Percentiles rank a stretch among this genome's conserved stretches.
These are phyloP conservation scores for Stegastes partitus DNA, from an alignment of 2,113 vertebrate species.

Conservation along the genomic window DNA sequence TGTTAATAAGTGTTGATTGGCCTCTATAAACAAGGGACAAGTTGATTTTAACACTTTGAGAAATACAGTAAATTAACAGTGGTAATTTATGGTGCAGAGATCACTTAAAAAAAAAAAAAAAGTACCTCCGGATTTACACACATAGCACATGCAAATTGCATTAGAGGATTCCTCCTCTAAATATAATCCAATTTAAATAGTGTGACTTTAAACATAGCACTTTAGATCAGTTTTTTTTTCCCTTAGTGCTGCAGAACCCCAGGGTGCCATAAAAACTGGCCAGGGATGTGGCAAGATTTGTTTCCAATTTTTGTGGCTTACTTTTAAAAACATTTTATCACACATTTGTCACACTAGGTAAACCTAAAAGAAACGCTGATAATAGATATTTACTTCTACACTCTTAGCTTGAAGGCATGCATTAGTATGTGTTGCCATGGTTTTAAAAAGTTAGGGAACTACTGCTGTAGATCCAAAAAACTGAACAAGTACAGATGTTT, in stretches of 20 bases:
- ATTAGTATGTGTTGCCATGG: background rate
- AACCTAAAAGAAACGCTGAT: conserved; percentile 9
- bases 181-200: conserved; percentile 48
- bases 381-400: background rate
- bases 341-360: conserved; percentile 11
- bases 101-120: conserved; percentile 2
- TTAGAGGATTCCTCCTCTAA: conserved; percentile 35
- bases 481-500: conserved; percentile 12
- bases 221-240: conserved; percentile 24
- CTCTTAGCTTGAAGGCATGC: background rate
- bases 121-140: conserved; percentile 33
- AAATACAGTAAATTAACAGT: conserved; percentile 42
- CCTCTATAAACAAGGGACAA: conserved; percentile 37
- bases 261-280: conserved; percentile 14
- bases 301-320: conserved; percentile 10
- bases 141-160: conserved; percentile 25
- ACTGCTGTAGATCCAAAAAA: background rate
- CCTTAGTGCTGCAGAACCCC: background rate
- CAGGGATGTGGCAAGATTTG: conserved; percentile 22
- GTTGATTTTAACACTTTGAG: conserved; percentile 45
- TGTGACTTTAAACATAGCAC: conserved; percentile 46
- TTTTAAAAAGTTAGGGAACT: conserved; percentile 5
- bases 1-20: conserved; percentile 55
- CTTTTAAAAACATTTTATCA: conserved; percentile 4
- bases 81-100: conserved; percentile 11